Evolutionary conservation across 2,888 invertebrate genomes (phyloP), one percentile per base, ranked within the genome.

Genomic region (Polyploca ridens): DNA sequence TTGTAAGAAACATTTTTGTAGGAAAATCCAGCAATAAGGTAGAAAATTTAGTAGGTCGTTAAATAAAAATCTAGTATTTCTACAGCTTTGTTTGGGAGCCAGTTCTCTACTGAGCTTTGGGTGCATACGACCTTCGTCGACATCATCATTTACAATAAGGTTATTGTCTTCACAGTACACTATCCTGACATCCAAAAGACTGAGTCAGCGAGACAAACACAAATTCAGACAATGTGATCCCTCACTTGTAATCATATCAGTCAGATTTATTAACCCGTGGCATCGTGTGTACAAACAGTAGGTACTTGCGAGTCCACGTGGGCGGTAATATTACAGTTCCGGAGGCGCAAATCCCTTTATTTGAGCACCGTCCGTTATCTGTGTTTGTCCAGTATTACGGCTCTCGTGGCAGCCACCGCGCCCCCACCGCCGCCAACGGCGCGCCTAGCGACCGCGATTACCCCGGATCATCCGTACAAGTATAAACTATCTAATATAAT

Each of bases 371-470:
- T 16, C 54, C 54, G 54, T 14, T 54, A 54, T 54, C 54, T 19
- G n/a, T 54, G 54, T 54, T 16, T 54, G 19, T 8, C 19, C 54
- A 54, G 54, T 19, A 19, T 54, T 54, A 54, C 54, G 19, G 54
- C 54, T 19, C 54, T 54, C 10, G 19, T 10, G 54, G 54, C 54
- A 2, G 54, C 49, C 49, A 49, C 49, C 27, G 27, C 27, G 27
- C 27, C 27, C 27, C 27, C 27, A 2, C 27, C 27, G 27, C 27
- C 27, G 27, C n/a, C n/a, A n/a, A n/a, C 60, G n/a, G 8, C 60
- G 59, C 60, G 60, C 38, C 60, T 10, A 27, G 61, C 41, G 61
- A 19, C 61, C 41, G 61, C 13, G 7, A 41, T 61, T 41, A 44
- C 19, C 61, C 61, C 14, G 41, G 61, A 61, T 61, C 44, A 61